These are phyloP conservation scores for Anabacerthia variegaticeps DNA, from an alignment of 2,797 vertebrate species.

Conservation along the genomic window DNA sequence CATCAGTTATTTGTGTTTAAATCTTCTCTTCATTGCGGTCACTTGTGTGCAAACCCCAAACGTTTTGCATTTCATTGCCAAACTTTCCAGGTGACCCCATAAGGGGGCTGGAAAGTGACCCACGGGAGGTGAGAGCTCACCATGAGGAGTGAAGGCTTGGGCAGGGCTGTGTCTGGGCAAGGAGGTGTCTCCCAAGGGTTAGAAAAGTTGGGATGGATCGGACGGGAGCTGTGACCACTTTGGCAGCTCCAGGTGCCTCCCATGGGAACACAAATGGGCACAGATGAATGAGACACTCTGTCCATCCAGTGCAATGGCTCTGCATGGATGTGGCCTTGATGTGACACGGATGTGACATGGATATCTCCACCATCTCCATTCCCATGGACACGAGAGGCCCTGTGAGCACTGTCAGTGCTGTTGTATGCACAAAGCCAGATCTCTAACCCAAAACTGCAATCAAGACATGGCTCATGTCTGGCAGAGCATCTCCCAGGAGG, in stretches of 20 bases:
- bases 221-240: background rate
- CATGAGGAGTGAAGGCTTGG: background rate
- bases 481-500: background rate
- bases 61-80: background rate
- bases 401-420: fast-evolving
- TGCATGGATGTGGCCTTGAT: fast-evolving
- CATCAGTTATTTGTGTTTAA: background rate
- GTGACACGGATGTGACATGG: background rate
- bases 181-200: background rate
- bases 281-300: background rate
- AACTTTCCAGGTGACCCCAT: background rate
- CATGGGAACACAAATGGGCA: background rate
- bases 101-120: background rate
- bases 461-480: background rate
- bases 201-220: background rate
- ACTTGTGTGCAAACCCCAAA: background rate
- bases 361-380: background rate
- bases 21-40: background rate
- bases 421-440: background rate
- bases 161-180: background rate
- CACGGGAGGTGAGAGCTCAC: fast-evolving
- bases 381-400: fast-evolving
- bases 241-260: background rate
- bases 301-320: fast-evolving
- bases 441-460: background rate